Evolutionary conservation across 2,797 vertebrate species (phyloP).

Genomic region (Mormyrus hasselquistii): DNA sequence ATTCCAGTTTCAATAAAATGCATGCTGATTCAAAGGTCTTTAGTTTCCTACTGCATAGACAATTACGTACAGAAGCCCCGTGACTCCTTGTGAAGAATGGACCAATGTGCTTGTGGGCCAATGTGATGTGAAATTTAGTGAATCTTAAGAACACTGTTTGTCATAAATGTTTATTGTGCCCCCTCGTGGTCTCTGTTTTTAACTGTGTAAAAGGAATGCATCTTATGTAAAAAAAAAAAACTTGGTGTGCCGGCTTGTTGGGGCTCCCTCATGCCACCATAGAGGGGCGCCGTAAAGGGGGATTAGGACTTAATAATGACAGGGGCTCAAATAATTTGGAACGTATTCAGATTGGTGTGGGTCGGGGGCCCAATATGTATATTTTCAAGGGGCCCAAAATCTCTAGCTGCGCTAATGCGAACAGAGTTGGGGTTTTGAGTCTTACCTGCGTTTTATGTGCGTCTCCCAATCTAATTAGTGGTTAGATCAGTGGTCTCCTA

Average conservation of each 20-base stretch:
- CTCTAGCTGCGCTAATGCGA: not conserved
- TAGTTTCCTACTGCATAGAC: not conserved
- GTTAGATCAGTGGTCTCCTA: not conserved
- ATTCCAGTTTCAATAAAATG: not conserved
- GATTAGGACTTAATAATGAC: not conserved
- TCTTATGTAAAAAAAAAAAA: not conserved
- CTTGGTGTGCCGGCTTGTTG: not conserved
- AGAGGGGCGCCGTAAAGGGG: not conserved
- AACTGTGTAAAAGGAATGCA: not conserved
- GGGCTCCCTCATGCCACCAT: not conserved
- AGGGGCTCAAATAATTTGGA: not conserved
- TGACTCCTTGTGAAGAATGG: not conserved
- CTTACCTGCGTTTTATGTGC: not conserved
- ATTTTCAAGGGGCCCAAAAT: not conserved
- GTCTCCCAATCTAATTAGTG: not conserved
- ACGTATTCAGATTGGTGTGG: not conserved
- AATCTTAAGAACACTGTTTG: not conserved
- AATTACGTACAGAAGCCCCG: not conserved
- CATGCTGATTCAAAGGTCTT: not conserved
- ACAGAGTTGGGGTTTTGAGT: not conserved
- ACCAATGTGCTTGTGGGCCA: not conserved
- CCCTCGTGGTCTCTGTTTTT: not conserved
- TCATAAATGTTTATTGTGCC: not conserved
- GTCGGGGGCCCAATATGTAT: not conserved
- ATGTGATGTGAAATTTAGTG: not conserved